Conservation (phyloP, 2,797 vertebrate genomes). For the Paratrypauchen microcephalus region DNA sequence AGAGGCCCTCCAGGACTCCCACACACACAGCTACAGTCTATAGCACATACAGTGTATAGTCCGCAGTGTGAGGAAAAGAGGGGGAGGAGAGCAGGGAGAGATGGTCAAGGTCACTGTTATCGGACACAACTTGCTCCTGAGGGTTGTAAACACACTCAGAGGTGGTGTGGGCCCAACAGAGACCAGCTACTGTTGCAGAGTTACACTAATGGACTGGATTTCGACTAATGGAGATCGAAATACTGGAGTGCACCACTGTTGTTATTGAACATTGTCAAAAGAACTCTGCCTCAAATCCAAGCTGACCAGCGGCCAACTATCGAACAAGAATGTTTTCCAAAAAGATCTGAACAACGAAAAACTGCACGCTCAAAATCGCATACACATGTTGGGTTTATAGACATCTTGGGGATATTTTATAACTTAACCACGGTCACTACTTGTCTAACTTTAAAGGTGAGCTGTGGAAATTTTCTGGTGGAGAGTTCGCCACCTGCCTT, state of each 20-base stretch:
- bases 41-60: neutral
- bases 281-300: neutral
- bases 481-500: too few relatives aligned
- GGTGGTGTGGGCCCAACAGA: slow-evolving; percentile 1
- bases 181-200: slow-evolving; percentile 13
- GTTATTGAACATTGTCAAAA: neutral
- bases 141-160: slow-evolving; percentile 9
- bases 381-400: too few relatives aligned
- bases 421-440: too few relatives aligned
- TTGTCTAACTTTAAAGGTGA: too few relatives aligned
- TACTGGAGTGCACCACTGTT: neutral
- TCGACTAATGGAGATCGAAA: slow-evolving; percentile 15
- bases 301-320: slow-evolving; percentile 9
- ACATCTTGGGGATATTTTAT: too few relatives aligned
- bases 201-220: too few relatives aligned
- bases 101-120: slow-evolving; percentile 12
- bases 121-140: slow-evolving; percentile 15
- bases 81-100: neutral
- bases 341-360: neutral
- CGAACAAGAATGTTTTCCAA: slow-evolving; percentile 16
- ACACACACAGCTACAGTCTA: neutral
- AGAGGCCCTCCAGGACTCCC: neutral
- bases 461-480: too few relatives aligned
- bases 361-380: neutral
- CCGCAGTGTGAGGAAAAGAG: neutral